Evolutionary conservation across 2,113 vertebrate genomes (phyloP).

Genomic region (Psettodes erumei): DNA sequence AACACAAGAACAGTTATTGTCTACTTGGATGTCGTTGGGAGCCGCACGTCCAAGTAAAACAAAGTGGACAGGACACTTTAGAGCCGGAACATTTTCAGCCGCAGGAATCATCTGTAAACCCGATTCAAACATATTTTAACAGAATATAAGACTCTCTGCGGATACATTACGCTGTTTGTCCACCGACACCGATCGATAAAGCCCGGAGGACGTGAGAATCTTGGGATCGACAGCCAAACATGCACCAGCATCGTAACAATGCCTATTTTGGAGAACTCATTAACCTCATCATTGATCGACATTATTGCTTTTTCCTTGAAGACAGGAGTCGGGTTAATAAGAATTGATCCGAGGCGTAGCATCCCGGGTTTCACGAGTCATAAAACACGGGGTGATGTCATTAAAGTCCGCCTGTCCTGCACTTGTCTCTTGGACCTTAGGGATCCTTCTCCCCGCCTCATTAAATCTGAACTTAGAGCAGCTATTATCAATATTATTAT

Average conservation of each 20-base stretch:
- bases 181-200: slow-evolving; percentile 9
- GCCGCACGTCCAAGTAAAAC: slow-evolving; percentile 31
- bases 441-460: background rate
- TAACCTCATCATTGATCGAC: slow-evolving; percentile 18
- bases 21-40: background rate
- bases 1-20: background rate
- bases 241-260: too few species aligned
- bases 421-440: background rate
- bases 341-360: slow-evolving; percentile 19
- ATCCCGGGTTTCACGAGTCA: slow-evolving; percentile 8
- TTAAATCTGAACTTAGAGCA: background rate
- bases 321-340: slow-evolving; percentile 8
- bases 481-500: background rate
- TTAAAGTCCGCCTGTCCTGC: background rate
- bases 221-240: background rate
- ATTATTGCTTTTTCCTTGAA: slow-evolving; percentile 19
- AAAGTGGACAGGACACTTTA: background rate
- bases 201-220: background rate
- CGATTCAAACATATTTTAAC: background rate
- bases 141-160: background rate
- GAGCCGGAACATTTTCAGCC: background rate
- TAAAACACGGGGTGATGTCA: slow-evolving; percentile 16
- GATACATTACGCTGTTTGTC: background rate
- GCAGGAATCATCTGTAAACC: background rate
- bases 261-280: slow-evolving; percentile 5